A percentile compares a stretch with the other conserved stretches of the same genome.
phyloP scores from a whole-genome alignment of 2,888 invertebrate species.

The Latrodectus elegans region DNA sequence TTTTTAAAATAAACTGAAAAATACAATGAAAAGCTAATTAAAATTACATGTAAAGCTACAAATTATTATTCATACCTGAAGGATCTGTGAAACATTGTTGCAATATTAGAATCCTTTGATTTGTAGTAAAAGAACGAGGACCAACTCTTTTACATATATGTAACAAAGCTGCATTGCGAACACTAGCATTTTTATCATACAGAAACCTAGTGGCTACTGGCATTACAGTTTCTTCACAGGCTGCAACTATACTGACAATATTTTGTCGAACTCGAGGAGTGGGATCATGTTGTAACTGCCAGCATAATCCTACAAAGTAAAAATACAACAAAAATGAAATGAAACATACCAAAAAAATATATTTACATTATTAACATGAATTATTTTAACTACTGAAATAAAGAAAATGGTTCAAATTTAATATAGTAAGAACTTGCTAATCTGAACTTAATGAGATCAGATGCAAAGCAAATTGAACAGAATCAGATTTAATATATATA shows the following conservation, averaged over 20 bases:
- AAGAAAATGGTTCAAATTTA: too few species aligned
- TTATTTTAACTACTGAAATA: too few species aligned
- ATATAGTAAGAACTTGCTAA: too few species aligned
- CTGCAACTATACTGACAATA: slow-evolving; percentile 46
- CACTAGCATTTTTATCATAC: slow-evolving; percentile 43
- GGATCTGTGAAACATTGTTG: slow-evolving; percentile 47
- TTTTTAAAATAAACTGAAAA: too few species aligned
- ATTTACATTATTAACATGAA: too few species aligned
- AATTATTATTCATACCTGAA: slow-evolving; percentile 16
- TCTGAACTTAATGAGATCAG: too few species aligned
- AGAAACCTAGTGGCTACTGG: slow-evolving; percentile 48
- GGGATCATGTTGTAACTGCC: slow-evolving; percentile 53
- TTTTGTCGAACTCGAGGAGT: slow-evolving; percentile 54
- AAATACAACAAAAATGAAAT: neutral
- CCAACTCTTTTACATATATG: slow-evolving; percentile 51
- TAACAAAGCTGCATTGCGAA: slow-evolving; percentile 53
- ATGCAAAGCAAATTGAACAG: too few species aligned
- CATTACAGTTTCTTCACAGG: slow-evolving; percentile 60
- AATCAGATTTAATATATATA: too few species aligned
- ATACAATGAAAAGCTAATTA: too few species aligned
- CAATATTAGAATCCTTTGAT: slow-evolving; percentile 40
- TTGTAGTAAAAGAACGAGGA: slow-evolving; percentile 44
- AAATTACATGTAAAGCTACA: too few species aligned
- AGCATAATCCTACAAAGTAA: slow-evolving; percentile 30
- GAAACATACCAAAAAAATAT: too few species aligned